Evolutionary conservation across 2,888 invertebrate species (phyloP), one percentile per base, ranked within the genome.

Genomic region (Ennomos fuscantarius): DNA sequence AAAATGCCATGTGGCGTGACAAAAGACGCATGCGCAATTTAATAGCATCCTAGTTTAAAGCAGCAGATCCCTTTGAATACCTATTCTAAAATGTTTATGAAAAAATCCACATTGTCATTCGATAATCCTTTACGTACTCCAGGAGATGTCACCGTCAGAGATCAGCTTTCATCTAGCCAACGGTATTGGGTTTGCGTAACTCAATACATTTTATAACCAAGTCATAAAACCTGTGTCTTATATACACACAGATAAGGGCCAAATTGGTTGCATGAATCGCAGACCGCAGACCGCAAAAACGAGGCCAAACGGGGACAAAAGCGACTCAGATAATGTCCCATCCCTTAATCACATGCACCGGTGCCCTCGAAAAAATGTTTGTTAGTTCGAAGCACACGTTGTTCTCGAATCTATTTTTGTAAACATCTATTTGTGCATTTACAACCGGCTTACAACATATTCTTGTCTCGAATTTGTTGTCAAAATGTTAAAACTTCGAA

Each of bases 321-420:
- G 85, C 76, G 73, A 80, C 78, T 68, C 80, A 87, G 84, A 90
- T 90, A 89, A 87, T 88, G 85, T 91, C 82, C 85, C 86, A 89
- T 91, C 90, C 90, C 86, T 87, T 91, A 91, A 92, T 92, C 89
- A 91, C 89, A 92, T 92, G 91, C 91, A 84, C 86, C 84, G 89
- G 72, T 92, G 89, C 85, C 78, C 82, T 80, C 79, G 82, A 87
- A 90, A 88, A 88, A 89, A 82, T 87, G 82, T 88, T 89, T 86
- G 81, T 81, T 81, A 80, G 80, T 81, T 78, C 79, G 79, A 84
- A 81, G 75, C 79, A 82, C 81, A 84, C 73, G 76, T 83, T 78
- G 82, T 82, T 78, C 77, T 70, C 70, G 71, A 78, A 82, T 84
- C 84, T 88, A 86, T 87, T 89, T 85, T 70, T 51, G 76, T 70